A percentile compares a stretch with the other conserved stretches of the same genome.
phyloP scores from a whole-genome alignment of 2,113 vertebrate species.

The Parotia lawesii region DNA sequence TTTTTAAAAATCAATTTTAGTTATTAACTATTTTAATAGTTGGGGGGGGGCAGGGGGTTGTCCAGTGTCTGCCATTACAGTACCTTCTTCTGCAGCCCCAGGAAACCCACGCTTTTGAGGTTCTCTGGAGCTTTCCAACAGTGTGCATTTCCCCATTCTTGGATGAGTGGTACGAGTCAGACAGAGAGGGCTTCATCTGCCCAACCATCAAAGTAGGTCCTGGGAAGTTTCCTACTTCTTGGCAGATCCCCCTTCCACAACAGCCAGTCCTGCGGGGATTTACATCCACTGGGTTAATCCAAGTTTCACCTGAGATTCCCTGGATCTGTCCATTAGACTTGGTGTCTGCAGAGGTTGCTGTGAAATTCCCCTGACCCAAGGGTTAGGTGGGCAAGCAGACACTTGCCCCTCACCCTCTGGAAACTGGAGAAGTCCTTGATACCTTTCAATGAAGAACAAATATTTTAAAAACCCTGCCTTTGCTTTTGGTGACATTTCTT shows the following conservation, averaged over 20 bases:
- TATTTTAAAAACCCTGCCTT: neutral
- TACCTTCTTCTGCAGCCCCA: neutral
- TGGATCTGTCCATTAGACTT: neutral
- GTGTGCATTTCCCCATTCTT: neutral
- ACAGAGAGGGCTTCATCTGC: neutral
- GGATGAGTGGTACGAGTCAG: rapidly evolving
- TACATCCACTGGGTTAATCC: neutral
- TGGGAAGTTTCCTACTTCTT: neutral
- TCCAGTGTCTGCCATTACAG: neutral
- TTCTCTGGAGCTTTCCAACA: neutral
- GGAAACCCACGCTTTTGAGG: neutral
- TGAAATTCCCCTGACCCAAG: rapidly evolving
- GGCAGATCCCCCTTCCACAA: neutral
- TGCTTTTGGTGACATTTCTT: neutral
- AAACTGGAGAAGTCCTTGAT: neutral
- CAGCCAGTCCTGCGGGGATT: neutral
- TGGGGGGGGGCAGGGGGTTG: rapidly evolving
- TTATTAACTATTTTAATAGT: neutral
- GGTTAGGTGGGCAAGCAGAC: neutral
- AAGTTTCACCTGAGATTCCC: neutral
- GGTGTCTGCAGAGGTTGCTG: neutral
- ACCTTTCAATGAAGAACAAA: neutral
- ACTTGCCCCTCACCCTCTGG: neutral
- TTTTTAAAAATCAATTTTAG: neutral
- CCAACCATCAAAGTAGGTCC: neutral